A percentile compares a stretch with the other conserved stretches of the same genome.
phyloP scores from a whole-genome alignment of 2,888 invertebrate species.

The Caenorhabditis uteleia region DNA sequence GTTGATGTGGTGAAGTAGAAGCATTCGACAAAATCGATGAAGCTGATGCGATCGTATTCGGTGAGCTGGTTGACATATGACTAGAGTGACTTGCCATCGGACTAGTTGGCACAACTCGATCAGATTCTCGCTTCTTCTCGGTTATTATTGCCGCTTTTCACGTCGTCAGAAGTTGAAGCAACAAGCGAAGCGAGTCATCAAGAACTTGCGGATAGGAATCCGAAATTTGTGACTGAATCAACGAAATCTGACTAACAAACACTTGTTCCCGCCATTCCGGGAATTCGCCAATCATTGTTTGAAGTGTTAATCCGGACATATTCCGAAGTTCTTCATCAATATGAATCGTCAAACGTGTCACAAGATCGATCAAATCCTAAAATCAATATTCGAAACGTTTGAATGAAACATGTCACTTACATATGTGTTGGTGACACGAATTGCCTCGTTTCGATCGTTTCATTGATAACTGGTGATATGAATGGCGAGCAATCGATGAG shows the following conservation, averaged over 20 bases:
- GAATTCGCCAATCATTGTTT: conserved; percentile 93
- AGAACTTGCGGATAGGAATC: conserved; percentile 88
- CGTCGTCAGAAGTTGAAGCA: conserved; percentile 86
- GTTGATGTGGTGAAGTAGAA: too few species aligned
- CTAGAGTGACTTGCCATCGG: too few species aligned
- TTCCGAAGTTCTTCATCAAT: conserved; percentile 95
- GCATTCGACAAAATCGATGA: too few species aligned
- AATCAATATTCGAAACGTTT: too few species aligned
- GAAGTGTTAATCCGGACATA: conserved; percentile 71
- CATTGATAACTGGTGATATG: conserved; percentile 41
- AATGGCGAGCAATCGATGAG: conserved; percentile 48
- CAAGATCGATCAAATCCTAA: conserved; percentile 85
- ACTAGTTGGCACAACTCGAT: not conserved
- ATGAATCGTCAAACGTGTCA: conserved; percentile 92
- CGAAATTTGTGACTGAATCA: conserved; percentile 62
- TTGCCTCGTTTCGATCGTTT: conserved; percentile 22
- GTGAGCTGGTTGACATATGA: too few species aligned
- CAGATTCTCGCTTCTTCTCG: conserved; percentile 41
- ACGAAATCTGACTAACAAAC: conserved; percentile 74
- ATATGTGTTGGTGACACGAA: conserved; percentile 52
- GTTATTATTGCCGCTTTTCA: conserved; percentile 81
- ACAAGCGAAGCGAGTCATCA: conserved; percentile 90
- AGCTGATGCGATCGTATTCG: too few species aligned
- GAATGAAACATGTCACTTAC: conserved; percentile 66
- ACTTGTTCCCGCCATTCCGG: conserved; percentile 97